phyloP scores from a whole-genome alignment of 2,888 invertebrate species.

The Dicycla oo region DNA sequence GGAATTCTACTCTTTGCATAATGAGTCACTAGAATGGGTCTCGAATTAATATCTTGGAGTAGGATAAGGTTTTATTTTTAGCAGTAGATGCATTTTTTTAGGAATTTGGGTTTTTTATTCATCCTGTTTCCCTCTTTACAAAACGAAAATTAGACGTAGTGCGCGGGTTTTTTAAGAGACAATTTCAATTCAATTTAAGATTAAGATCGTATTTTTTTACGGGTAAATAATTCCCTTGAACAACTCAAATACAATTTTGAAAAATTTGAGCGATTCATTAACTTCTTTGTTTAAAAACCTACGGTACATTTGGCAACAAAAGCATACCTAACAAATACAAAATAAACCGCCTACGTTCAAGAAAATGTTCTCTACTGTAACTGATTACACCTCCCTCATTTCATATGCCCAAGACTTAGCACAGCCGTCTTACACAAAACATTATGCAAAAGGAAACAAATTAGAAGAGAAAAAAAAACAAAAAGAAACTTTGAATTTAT shows the following conservation, averaged over 20 bases:
- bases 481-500: conserved; percentile 65
- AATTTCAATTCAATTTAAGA: too few species aligned
- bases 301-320: neutral
- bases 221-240: neutral
- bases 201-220: neutral
- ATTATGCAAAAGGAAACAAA: conserved; percentile 67
- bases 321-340: neutral
- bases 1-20: conserved; percentile 34
- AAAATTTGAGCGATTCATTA: rapidly evolving
- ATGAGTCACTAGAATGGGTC: conserved; percentile 40
- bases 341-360: conserved; percentile 10
- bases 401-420: conserved; percentile 51
- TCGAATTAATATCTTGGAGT: conserved; percentile 17
- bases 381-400: conserved; percentile 37
- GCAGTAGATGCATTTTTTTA: neutral
- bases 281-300: neutral
- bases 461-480: conserved; percentile 61
- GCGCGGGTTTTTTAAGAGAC: neutral
- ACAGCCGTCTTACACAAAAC: conserved; percentile 50
- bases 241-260: neutral
- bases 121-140: rapidly evolving
- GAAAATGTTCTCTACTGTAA: conserved; percentile 15
- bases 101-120: too few species aligned
- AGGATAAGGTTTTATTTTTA: conserved; percentile 7
- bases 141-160: neutral